Evolutionary conservation across 2,797 vertebrate species (phyloP).

Genomic region (Gymnothorax javanicus): DNA sequence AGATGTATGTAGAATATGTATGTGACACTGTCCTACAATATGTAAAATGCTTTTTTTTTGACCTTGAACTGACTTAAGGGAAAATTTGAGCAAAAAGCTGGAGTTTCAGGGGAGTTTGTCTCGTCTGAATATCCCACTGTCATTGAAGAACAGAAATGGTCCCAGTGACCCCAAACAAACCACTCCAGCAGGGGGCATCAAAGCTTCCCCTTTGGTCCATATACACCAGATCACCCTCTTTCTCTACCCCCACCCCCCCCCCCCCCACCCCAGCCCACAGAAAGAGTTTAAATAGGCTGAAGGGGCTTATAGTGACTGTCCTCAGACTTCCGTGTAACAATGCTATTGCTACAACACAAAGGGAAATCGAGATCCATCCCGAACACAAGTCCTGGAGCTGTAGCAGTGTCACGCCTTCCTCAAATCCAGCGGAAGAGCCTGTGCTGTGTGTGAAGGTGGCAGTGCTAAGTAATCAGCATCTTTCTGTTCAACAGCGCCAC

Average conservation of each 20-base stretch:
- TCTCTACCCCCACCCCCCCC: conserved; percentile 25
- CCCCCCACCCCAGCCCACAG: conserved; percentile 10
- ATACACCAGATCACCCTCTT: conserved; percentile 46
- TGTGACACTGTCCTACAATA: no score
- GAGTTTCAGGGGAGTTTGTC: neutral
- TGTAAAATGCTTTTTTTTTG: no score
- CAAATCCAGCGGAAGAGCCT: conserved; percentile 46
- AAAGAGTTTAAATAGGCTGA: conserved; percentile 28
- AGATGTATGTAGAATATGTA: no score
- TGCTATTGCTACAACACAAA: neutral
- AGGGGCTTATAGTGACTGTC: neutral
- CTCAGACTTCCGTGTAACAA: neutral
- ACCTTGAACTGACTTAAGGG: no score
- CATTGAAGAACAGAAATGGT: conserved; percentile 47
- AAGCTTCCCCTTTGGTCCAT: conserved; percentile 31
- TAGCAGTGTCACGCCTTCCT: conserved; percentile 64
- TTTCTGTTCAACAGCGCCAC: no score
- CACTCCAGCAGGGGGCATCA: conserved; percentile 36
- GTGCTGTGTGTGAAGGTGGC: conserved; percentile 56
- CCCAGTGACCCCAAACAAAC: conserved; percentile 46
- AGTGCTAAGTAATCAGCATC: neutral
- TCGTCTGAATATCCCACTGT: conserved; percentile 33
- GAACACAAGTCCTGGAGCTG: neutral
- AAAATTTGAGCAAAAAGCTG: no score
- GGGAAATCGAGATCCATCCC: neutral